Evolutionary conservation across 1,140 invertebrate genomes (phyloP), one percentile per base, ranked within the genome.

Genomic region (Drosophila bipectinata): DNA sequence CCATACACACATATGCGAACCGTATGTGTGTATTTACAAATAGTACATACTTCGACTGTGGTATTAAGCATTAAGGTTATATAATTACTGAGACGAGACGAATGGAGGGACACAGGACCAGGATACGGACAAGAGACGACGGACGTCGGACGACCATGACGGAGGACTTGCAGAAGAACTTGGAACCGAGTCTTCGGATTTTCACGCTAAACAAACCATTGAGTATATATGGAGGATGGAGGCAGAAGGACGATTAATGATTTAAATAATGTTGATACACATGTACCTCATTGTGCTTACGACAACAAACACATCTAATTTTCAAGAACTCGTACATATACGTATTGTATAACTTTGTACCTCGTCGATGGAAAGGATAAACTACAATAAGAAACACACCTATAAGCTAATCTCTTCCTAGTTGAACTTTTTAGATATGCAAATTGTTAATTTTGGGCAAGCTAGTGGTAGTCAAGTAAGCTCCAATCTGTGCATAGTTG

Each of bases 11-110:
- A 73, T 53, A 74, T 72, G 61, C 39, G 68, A 44, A 77, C 49
- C 58, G 32, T 64, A 58, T 69, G 59, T 47, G 51, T 59, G 47
- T 62, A 80, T 53, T 62, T 69, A 77, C 71, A 74, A 76, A 78
- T 72, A 85, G 82, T 77, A 85, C 82, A 81, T 91, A 90, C 90
- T 90, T 79, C 79, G 87, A 91, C 90, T 91, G 90, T 91, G 90
- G 90, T 91, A 91, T 91, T 91, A 90, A 84, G 90, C 75, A 90
- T 91, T 91, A 91, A 91, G 90, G 64, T 77, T 76, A 88, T 83
- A 63, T 62, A 74, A 73, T 60, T 60, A 77, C 54, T 47, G 56
- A 12, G 73, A 75, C 49, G 55, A 45, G 48, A 63, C 47, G 30
- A 44, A 48, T 28, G 58, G 32, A 62, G 21, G 4, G 34, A 7